These are phyloP conservation scores for Nibea albiflora DNA, from an alignment of 2,113 vertebrate species.

Conservation along the genomic window DNA sequence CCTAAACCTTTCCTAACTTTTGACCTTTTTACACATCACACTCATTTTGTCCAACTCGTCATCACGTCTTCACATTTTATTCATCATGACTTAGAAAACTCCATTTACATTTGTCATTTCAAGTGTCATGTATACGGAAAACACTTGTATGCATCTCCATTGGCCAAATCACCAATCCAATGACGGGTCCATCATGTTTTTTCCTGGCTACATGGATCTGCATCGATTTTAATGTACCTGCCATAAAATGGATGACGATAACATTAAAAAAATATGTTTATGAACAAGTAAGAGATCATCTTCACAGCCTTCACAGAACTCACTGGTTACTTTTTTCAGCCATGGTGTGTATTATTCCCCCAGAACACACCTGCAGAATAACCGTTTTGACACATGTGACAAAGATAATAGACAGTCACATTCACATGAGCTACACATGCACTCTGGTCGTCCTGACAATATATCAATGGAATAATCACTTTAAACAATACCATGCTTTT, in stretches of 20 bases:
- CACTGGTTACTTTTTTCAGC: neutral
- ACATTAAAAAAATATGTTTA: neutral
- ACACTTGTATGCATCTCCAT: neutral
- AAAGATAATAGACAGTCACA: neutral
- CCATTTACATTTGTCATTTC: neutral
- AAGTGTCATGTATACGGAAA: neutral
- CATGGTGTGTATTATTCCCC: neutral
- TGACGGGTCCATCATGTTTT: neutral
- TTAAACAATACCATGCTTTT: neutral
- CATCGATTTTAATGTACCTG: neutral
- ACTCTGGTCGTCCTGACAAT: neutral
- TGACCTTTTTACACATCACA: neutral
- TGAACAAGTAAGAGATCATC: neutral
- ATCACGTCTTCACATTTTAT: neutral
- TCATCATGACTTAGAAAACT: neutral
- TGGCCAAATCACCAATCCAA: neutral
- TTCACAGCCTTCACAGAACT: neutral
- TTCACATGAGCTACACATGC: neutral
- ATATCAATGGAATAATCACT: neutral
- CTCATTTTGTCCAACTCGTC: neutral
- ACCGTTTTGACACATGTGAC: neutral
- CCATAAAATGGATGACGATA: too few relatives aligned
- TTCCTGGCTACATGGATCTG: neutral
- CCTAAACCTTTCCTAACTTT: neutral
- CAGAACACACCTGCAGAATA: neutral